These are phyloP conservation scores for human (Homo sapiens) DNA, from an alignment of 2,113 vertebrate species.

Conservation along the genomic window DNA sequence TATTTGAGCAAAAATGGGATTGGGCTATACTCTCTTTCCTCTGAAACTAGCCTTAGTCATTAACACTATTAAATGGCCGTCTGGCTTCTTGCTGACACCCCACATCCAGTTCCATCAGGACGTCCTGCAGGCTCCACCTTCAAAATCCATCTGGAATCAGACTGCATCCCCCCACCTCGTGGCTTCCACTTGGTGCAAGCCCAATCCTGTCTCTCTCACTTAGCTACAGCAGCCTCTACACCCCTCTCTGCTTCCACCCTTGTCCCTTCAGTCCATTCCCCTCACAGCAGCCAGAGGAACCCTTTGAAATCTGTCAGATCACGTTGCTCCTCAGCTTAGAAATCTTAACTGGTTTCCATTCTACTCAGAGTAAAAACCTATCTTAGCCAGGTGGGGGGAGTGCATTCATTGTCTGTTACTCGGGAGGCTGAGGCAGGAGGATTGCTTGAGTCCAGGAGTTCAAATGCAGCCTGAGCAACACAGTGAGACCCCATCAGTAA, in stretches of 20 bases:
- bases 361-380: not conserved
- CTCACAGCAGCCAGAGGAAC: not conserved
- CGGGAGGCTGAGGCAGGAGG: not conserved
- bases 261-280: not conserved
- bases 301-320: not conserved
- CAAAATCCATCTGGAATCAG: not conserved
- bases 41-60: not conserved
- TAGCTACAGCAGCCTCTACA: not conserved
- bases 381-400: not conserved
- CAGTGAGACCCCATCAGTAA: not conserved
- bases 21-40: not conserved
- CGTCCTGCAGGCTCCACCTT: not conserved
- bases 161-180: not conserved
- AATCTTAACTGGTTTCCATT: not conserved
- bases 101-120: not conserved
- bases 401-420: not conserved
- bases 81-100: not conserved
- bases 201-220: not conserved
- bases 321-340: not conserved
- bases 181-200: not conserved
- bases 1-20: constrained; percentile 30
- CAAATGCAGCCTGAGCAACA: not conserved
- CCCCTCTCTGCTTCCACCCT: not conserved
- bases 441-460: not conserved
- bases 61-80: not conserved